These are phyloP conservation scores for Hippoglossus stenolepis DNA, from an alignment of 2,113 vertebrate genomes.

Conservation along the genomic window DNA sequence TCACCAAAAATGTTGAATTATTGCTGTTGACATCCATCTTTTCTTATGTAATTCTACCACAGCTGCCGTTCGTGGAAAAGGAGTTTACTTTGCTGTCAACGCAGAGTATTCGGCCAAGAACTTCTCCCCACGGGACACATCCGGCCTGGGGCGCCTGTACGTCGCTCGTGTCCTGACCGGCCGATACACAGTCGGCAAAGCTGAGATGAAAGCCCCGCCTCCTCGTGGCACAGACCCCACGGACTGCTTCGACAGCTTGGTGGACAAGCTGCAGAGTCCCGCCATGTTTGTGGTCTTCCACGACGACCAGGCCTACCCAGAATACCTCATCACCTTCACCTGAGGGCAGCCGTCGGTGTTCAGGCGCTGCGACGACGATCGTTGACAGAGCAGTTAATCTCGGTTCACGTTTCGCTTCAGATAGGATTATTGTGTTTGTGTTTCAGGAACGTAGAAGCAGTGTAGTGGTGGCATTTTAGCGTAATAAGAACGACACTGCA, in stretches of 20 bases:
- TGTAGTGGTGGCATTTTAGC: too few species aligned
- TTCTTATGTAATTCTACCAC: background rate
- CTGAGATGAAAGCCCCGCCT: background rate
- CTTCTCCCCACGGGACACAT: background rate
- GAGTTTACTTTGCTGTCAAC: background rate
- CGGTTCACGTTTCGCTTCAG: too few species aligned
- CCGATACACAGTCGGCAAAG: background rate
- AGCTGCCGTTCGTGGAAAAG: background rate
- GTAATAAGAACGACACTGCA: too few species aligned
- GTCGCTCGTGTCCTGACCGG: background rate
- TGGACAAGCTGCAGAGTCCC: background rate
- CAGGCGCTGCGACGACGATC: too few species aligned
- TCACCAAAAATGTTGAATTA: too few species aligned
- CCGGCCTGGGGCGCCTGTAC: background rate
- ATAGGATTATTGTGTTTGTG: too few species aligned
- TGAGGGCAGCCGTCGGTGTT: background rate
- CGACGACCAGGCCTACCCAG: background rate
- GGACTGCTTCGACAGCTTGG: background rate
- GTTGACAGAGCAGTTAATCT: too few species aligned
- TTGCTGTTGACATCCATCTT: too few species aligned
- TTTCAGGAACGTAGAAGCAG: too few species aligned
- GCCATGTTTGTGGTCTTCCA: background rate
- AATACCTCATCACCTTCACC: background rate
- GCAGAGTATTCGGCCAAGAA: background rate
- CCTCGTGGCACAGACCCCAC: background rate